These are phyloP conservation scores for Vultur gryphus DNA, from an alignment of 2,797 vertebrate species.

Conservation along the genomic window DNA sequence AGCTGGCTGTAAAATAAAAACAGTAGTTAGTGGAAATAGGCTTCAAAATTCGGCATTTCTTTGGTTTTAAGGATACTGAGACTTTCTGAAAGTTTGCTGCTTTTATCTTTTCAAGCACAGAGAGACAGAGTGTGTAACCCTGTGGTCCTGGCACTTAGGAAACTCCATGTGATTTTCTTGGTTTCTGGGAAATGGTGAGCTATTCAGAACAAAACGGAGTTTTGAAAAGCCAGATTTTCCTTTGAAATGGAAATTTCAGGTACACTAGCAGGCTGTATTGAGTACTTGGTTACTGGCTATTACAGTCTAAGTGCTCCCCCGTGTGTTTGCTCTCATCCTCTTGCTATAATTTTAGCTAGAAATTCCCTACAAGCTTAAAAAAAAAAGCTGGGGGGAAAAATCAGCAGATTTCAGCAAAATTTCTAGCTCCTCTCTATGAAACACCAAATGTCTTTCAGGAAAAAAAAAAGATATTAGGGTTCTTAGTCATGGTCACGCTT, in stretches of 20 bases:
- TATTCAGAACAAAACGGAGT: background rate
- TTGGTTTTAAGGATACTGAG: background rate
- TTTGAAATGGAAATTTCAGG: background rate
- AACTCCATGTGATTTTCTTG: background rate
- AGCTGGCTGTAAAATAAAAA: background rate
- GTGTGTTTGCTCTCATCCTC: slow-evolving; percentile 26
- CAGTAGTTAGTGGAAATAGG: background rate
- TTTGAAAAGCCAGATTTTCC: background rate
- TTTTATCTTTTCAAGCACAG: background rate
- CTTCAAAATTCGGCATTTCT: background rate
- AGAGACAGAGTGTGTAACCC: background rate
- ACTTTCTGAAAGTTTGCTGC: background rate
- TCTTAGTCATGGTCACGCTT: background rate
- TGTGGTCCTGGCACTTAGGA: background rate
- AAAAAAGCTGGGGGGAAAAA: background rate
- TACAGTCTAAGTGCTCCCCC: slow-evolving; percentile 40
- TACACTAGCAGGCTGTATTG: background rate
- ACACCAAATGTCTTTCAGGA: background rate
- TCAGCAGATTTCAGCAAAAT: background rate
- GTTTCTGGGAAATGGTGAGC: background rate
- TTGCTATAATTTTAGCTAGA: background rate
- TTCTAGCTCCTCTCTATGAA: background rate
- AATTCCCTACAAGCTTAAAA: background rate
- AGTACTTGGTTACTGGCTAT: background rate
- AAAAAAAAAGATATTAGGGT: background rate